Conservation (phyloP, 2,888 invertebrate genomes). For the Melanophora roralis region DNA sequence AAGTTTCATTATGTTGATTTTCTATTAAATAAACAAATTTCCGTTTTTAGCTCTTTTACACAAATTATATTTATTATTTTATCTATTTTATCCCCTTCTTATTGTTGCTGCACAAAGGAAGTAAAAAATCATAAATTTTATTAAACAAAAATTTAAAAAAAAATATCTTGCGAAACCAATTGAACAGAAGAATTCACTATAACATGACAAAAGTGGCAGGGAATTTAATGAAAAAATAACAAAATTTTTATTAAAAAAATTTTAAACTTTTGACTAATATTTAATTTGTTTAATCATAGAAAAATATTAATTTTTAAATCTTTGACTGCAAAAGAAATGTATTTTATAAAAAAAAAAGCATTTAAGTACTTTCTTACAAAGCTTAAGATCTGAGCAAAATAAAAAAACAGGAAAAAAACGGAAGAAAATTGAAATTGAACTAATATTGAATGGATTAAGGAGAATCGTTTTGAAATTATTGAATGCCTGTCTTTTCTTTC, state of each 20-base stretch:
- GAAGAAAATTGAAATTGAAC: conserved; percentile 63
- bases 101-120: not conserved
- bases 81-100: not conserved
- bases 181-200: not conserved
- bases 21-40: conserved; percentile 60
- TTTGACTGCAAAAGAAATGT: too few relatives aligned
- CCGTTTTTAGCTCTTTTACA: conserved; percentile 27
- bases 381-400: not conserved
- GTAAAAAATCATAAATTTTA: conserved; percentile 1
- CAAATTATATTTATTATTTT: conserved; percentile 17
- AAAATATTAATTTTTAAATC: too few relatives aligned
- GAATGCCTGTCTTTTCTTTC: not conserved
- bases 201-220: not conserved
- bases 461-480: conserved; percentile 35
- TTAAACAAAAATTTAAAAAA: not conserved
- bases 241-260: too few relatives aligned
- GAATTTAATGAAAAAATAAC: not conserved
- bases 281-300: too few relatives aligned
- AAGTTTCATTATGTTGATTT: conserved; percentile 46
- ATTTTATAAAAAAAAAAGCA: too few relatives aligned
- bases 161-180: not conserved
- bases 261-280: too few relatives aligned
- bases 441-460: conserved; percentile 61
- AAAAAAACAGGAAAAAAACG: conserved; percentile 26
- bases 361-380: too few relatives aligned